Base-by-base conservation (phyloP, 2,888 invertebrate species). In the Steinernema carpocapsae region DNA sequence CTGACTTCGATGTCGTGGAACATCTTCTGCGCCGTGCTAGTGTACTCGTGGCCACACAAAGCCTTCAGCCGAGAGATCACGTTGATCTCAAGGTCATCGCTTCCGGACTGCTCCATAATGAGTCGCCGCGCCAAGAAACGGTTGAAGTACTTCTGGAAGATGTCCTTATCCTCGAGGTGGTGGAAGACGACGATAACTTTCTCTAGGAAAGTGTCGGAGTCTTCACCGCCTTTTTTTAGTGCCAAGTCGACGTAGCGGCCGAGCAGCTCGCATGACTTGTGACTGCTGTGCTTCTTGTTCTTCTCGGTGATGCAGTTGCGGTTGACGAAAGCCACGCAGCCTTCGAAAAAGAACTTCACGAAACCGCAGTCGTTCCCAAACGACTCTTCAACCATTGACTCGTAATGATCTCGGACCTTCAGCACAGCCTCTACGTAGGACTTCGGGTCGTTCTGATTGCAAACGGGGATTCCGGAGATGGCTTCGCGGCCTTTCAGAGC, bases 401-500 rank as follows among this genome's bases (percentile, higher is more conserved):
- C 7, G 64, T 32, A 64, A 10, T 64, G 22, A 3, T n/a, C 7
- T 2, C 29, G 32, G 19, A 64, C 19, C 32, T 64, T 17, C 17
- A 64, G 64, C 1, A 29, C 17, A 17, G 64, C 29, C 6, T 22
- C 17, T 4, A 64, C 64, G 32, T 64, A 64, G 10, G 32, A 7
- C 4, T 32, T 29, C 17, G 64, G 64, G 19, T 64, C 64, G 17
- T 29, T 64, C 6, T 19, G 19, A 10, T 72, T 10, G n/a, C 19
- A n/a, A 2, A 17, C 19, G 19, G 32, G 96, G 72, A 92, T 91
- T 83, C 95, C 95, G 17, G 94, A 94, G 88, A 94, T 94, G 89
- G 94, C 94, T 88, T 95, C 96, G 83, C 97, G 93, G 46, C 97
- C 97, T 81, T 93, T 92, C 77, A 93, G 91, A 0, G 95, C 95